phyloP scores from a whole-genome alignment of 2,797 vertebrate species.

The Capromys pilorides region DNA sequence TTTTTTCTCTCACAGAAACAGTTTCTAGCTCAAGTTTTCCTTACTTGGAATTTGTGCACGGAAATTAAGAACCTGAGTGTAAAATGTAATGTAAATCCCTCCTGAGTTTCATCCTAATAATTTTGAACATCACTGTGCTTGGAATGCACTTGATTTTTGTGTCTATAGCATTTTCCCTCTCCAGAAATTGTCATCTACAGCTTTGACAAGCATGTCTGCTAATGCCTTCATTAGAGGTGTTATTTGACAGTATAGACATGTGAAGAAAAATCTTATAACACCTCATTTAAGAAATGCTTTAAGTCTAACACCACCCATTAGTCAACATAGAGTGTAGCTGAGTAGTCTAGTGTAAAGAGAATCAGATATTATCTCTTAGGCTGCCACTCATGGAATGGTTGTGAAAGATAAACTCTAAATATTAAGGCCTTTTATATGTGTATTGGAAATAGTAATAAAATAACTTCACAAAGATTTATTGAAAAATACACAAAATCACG shows the following conservation, averaged over 20 bases:
- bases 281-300: constrained; percentile 30
- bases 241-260: background rate
- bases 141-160: background rate
- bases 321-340: background rate
- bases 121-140: background rate
- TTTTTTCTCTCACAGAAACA: constrained; percentile 14
- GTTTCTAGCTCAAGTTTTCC: background rate
- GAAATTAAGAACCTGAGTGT: background rate
- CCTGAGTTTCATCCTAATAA: constrained; percentile 18
- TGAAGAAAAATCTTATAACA: background rate
- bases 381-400: background rate
- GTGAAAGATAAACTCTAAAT: background rate
- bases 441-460: background rate
- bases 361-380: background rate
- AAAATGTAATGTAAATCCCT: constrained; percentile 47
- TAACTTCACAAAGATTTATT: background rate
- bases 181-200: constrained; percentile 4
- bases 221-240: background rate
- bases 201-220: background rate
- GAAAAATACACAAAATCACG: background rate
- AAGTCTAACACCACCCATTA: background rate
- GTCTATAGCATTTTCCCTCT: constrained; percentile 1
- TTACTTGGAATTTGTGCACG: constrained; percentile 6
- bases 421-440: background rate
- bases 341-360: background rate